Evolutionary conservation across 2,888 invertebrate genomes (phyloP), one percentile per base, ranked within the genome.

Genomic region (Eristalinus sepulchralis): DNA sequence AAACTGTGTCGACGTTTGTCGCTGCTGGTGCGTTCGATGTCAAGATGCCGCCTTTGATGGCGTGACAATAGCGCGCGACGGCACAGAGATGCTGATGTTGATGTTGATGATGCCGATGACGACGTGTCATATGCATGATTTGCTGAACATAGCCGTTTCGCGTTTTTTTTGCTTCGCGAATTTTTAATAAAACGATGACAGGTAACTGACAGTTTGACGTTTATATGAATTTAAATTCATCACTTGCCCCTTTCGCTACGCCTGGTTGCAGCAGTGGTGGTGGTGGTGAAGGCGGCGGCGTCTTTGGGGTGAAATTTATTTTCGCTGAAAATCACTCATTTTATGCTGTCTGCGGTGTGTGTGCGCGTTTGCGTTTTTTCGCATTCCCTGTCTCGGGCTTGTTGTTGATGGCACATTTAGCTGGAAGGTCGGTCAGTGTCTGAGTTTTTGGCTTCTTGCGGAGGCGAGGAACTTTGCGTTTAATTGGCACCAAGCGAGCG

Each of bases 1-100:
- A 57, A 80, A 76, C 55, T 72, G 57, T 68, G 39, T 68, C 70
- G 73, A 34, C 17, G 57, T 13, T 24, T 3, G 22, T 4, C 11
- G 57, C 24, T 63, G 66, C 24, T 79, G 27, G 39, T 66, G 47
- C 63, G 75, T 82, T 66, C 47, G 70, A 67, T 77, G 81, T 78
- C 70, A 78, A 79, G 71, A 71, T 75, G 75, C 86, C 86, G 83
- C 86, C 83, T 83, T 86, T 86, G 86, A 86, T 86, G 75, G 75
- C 75, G 66, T 79, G 78, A 75, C 82, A 86, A 86, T 73, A 71
- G 55, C 67, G 47, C 76, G 77, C 71, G 22, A 66, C 66, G 70
- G 4, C 13, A 17, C 53, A 17, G 17, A 55, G 71, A 59, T 80
- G 71, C 22, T n/a, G 59, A 64, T 39, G 62, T 53, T 13, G 70